Percentiles rank a stretch among this genome's conserved stretches.
Conservation (phyloP, 2,113 vertebrate genomes). For the Nerophis lumbriciformis region DNA sequence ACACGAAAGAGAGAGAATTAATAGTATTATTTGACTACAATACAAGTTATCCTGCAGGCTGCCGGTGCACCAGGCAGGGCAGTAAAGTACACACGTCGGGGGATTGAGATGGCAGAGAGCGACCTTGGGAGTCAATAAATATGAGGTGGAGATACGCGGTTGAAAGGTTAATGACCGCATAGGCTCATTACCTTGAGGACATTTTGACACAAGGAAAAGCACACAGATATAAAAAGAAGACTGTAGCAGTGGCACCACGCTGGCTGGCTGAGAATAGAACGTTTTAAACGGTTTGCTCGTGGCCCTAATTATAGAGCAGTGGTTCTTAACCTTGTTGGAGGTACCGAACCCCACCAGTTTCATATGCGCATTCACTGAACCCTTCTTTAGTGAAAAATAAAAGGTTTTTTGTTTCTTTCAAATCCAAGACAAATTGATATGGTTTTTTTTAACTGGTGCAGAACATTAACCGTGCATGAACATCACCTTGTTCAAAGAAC, state of each 20-base stretch:
- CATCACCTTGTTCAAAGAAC: too few relatives aligned
- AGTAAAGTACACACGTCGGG: background rate
- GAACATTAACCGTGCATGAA: too few relatives aligned
- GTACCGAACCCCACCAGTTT: too few relatives aligned
- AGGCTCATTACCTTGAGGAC: constrained; percentile 8
- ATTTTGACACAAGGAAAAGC: constrained; percentile 5
- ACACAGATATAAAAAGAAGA: background rate
- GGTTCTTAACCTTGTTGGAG: too few relatives aligned
- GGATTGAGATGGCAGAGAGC: background rate
- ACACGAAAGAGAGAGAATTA: too few relatives aligned
- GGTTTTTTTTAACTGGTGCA: too few relatives aligned
- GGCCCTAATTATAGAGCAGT: too few relatives aligned
- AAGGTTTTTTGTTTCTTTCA: too few relatives aligned
- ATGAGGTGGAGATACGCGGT: background rate
- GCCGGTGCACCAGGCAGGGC: background rate
- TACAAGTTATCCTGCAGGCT: background rate
- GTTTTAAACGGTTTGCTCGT: background rate
- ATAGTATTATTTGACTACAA: background rate
- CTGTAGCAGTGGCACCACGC: background rate
- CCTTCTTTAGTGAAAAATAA: too few relatives aligned
- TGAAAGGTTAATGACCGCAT: constrained; percentile 6
- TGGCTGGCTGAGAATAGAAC: background rate
- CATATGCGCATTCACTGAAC: too few relatives aligned
- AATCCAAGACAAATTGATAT: too few relatives aligned
- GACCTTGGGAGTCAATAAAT: constrained; percentile 12